phyloP scores from a whole-genome alignment of 1,140 invertebrate species.

The Marisa cornuarietis region DNA sequence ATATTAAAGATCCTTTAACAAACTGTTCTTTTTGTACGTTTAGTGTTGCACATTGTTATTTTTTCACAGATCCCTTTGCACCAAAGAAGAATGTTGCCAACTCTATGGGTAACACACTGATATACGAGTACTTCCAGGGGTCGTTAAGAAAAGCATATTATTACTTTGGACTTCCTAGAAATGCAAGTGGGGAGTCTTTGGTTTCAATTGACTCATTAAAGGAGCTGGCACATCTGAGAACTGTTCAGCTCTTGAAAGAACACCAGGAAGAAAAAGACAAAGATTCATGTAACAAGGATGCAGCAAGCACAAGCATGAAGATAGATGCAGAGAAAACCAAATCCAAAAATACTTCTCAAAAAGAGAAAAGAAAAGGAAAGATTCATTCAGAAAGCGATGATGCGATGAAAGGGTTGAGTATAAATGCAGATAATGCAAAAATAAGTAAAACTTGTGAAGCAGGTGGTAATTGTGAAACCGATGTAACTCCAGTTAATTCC shows the following conservation, averaged over 20 bases:
- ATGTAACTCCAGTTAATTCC: too few relatives aligned
- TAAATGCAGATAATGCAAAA: too few relatives aligned
- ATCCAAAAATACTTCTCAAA: too few relatives aligned
- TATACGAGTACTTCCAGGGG: constrained; percentile 68
- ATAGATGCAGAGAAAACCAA: too few relatives aligned
- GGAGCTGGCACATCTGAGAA: constrained; percentile 11
- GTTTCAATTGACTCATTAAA: constrained; percentile 21
- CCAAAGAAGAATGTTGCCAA: constrained; percentile 67
- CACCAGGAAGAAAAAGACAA: constrained; percentile 6
- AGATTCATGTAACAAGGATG: background rate
- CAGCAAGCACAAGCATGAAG: too few relatives aligned
- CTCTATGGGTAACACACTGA: constrained; percentile 62
- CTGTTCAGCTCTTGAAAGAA: constrained; percentile 2
- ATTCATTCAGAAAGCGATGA: too few relatives aligned
- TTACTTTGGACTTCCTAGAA: constrained; percentile 68
- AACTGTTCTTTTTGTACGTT: background rate
- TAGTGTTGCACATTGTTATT: background rate
- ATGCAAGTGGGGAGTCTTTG: constrained; percentile 18
- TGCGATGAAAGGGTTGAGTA: too few relatives aligned
- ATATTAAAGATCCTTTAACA: background rate
- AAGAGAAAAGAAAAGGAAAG: too few relatives aligned
- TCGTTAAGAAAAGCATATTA: constrained; percentile 64
- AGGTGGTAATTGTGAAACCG: too few relatives aligned
- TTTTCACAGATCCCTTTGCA: constrained; percentile 67
- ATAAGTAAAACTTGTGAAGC: too few relatives aligned